Evolutionary conservation across 2,888 invertebrate genomes (phyloP).

Genomic region (Globia sparganii): DNA sequence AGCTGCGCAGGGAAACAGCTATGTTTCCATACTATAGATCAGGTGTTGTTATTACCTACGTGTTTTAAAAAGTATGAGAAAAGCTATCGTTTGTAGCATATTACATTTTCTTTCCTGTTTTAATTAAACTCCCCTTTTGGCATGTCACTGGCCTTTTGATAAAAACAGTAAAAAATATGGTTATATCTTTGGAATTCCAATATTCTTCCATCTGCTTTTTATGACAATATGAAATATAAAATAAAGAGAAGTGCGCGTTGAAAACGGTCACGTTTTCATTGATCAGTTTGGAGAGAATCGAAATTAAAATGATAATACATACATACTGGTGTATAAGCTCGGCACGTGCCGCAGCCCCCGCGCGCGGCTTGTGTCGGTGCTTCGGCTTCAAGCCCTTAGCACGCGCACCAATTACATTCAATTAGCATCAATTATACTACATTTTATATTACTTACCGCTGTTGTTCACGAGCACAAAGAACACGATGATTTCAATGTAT

Average conservation of each 20-base stretch:
- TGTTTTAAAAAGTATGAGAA: neutral
- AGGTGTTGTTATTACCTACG: neutral
- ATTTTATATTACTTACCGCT: constrained; percentile 3
- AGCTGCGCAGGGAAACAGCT: neutral
- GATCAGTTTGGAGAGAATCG: constrained; percentile 31
- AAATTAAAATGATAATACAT: constrained; percentile 40
- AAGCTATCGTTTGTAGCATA: neutral
- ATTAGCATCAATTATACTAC: constrained; percentile 32
- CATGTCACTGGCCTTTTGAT: constrained; percentile 11
- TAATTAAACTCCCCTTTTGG: constrained; percentile 14
- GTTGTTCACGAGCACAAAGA: neutral
- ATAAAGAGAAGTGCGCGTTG: constrained; percentile 15
- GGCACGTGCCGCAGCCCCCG: constrained; percentile 20
- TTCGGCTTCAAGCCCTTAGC: neutral
- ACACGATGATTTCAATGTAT: constrained; percentile 10
- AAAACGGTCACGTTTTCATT: constrained; percentile 42
- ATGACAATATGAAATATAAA: constrained; percentile 23
- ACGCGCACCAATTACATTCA: constrained; percentile 29
- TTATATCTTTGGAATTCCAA: constrained; percentile 33
- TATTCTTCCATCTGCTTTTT: constrained; percentile 30
- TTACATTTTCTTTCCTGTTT: constrained; percentile 11
- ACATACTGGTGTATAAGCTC: constrained; percentile 5
- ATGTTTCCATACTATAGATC: constrained; percentile 12
- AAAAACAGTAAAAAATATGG: constrained; percentile 32
- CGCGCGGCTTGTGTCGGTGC: neutral